Conservation (phyloP, 2,113 vertebrate species). For the Elephantulus edwardii region DNA sequence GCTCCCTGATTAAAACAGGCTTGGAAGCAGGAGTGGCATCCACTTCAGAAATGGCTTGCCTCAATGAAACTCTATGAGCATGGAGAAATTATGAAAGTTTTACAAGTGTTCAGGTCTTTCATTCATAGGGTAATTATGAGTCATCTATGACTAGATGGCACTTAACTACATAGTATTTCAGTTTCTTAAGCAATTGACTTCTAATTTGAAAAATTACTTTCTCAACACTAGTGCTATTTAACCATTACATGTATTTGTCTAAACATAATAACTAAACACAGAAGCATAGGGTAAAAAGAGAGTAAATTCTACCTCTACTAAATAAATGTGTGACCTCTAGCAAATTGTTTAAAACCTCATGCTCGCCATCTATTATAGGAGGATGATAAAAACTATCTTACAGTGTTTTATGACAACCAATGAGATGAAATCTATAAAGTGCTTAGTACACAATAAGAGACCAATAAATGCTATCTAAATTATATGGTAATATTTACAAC, state of each 20-base stretch:
- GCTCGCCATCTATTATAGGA: not conserved
- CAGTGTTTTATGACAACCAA: not conserved
- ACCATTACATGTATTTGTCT: too few species aligned
- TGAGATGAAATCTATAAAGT: not conserved
- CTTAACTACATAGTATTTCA: too few species aligned
- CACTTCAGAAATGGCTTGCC: too few species aligned
- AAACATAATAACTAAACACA: not conserved
- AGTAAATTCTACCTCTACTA: not conserved
- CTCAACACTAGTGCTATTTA: not conserved
- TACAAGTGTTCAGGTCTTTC: too few species aligned
- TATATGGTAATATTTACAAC: conserved; percentile 11
- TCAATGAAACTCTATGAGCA: too few species aligned
- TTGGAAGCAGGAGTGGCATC: too few species aligned
- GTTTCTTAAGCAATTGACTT: not conserved
- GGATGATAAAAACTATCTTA: not conserved
- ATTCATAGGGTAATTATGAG: too few species aligned
- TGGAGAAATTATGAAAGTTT: too few species aligned
- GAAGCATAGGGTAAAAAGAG: not conserved
- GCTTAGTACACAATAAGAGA: not conserved
- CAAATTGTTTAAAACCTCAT: not conserved
- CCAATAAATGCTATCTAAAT: conserved; percentile 53
- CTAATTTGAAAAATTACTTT: not conserved
- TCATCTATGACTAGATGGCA: too few species aligned
- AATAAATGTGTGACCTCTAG: not conserved
- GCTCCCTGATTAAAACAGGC: too few species aligned